Evolutionary conservation across 2,888 invertebrate genomes (phyloP).

Genomic region (Pinctada fucata): DNA sequence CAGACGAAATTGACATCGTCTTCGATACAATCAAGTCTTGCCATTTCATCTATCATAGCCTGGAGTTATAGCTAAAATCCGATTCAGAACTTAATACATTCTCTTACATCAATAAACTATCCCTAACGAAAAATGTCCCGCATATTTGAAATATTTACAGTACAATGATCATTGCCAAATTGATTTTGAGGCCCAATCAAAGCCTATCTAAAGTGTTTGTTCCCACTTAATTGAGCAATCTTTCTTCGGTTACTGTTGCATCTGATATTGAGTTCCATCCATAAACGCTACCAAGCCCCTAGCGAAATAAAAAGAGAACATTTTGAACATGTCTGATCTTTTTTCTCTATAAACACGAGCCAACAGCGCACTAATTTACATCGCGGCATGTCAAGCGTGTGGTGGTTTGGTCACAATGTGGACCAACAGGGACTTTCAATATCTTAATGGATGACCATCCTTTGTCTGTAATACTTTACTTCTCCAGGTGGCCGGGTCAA

Average conservation of each 20-base stretch:
- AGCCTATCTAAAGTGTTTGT: background rate
- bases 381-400: too few relatives aligned
- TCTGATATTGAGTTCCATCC: too few relatives aligned
- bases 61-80: background rate
- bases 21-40: background rate
- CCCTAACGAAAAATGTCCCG: background rate
- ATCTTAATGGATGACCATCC: background rate
- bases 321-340: too few relatives aligned
- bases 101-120: background rate
- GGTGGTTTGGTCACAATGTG: too few relatives aligned
- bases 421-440: too few relatives aligned
- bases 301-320: too few relatives aligned
- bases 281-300: too few relatives aligned
- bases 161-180: constrained; percentile 2
- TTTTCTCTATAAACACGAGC: too few relatives aligned
- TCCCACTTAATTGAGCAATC: background rate
- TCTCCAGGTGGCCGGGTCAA: background rate
- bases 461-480: background rate
- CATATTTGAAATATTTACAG: constrained; percentile 1
- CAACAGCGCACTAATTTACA: too few relatives aligned
- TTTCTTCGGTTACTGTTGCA: background rate
- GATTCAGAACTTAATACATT: background rate
- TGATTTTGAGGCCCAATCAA: background rate
- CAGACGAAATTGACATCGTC: background rate
- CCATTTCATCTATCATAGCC: background rate